These are phyloP conservation scores for Coleophora deauratella DNA, from an alignment of 2,888 invertebrate species.

Conservation along the genomic window DNA sequence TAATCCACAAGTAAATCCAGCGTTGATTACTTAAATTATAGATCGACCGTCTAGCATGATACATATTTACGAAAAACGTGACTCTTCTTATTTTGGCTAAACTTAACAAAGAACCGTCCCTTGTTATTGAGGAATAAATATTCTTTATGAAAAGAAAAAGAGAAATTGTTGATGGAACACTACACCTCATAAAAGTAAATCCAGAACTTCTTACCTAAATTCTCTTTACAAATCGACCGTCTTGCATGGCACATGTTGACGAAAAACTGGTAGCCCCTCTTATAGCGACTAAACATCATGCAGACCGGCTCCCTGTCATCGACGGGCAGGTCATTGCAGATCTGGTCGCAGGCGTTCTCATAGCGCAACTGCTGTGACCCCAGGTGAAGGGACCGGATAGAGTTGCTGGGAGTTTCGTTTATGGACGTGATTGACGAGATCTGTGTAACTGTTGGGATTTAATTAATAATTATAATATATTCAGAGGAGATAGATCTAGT, in stretches of 20 bases:
- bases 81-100: too few species aligned
- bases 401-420: not conserved
- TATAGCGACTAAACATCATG: constrained; percentile 61
- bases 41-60: too few species aligned
- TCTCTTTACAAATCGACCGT: constrained; percentile 46
- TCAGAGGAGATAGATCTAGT: too few species aligned
- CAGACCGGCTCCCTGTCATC: constrained; percentile 49
- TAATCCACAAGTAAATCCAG: too few species aligned
- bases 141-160: too few species aligned
- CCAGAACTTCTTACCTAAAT: constrained; percentile 34
- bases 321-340: constrained; percentile 43
- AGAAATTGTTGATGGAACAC: too few species aligned
- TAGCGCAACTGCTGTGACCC: not conserved
- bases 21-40: too few species aligned
- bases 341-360: constrained; percentile 25
- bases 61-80: too few species aligned
- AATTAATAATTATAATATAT: too few species aligned
- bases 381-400: not conserved
- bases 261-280: constrained; percentile 50
- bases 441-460: not conserved
- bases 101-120: too few species aligned
- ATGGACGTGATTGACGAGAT: not conserved
- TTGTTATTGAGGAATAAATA: too few species aligned
- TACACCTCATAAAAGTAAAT: too few species aligned
- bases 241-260: constrained; percentile 58